Evolutionary conservation across 2,888 invertebrate species (phyloP), one percentile per base, ranked within the genome.

Genomic region (Oscheius sp.): DNA sequence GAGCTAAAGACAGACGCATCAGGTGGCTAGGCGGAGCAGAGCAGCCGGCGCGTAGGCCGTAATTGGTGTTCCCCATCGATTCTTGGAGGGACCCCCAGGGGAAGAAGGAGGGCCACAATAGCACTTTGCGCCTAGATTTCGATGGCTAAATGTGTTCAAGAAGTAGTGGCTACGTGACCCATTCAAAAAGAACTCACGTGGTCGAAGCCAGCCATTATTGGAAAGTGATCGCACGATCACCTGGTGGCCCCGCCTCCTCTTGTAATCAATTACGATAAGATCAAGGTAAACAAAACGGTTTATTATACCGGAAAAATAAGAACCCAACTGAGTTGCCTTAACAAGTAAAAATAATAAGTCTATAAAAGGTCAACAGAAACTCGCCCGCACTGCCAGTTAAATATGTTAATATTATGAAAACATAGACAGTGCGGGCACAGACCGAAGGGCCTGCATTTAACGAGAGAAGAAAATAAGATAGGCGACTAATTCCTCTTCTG

Each of bases 1-100:
- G 50, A 83, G 73, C 84, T 84, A 39, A 58, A 58, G 25, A 34
- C 17, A 20, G 20, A 23, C 8, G 42, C 39, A 58, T 58, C 58
- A 39, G 42, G 42, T 58, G 55, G 55, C 33, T 20, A 42, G 61
- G 61, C 61, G 61, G 45, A 61, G 61, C 55, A 55, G 12, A 42
- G n/a, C n/a, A n/a, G n/a, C n/a, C n/a, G n/a, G n/a, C n/a, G n/a
- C n/a, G n/a, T n/a, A n/a, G n/a, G n/a, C n/a, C 42, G 23, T 61
- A 61, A 61, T 61, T 61, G 61, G 61, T 45, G 61, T 61, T 61
- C 61, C n/a, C 17, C 23, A 61, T 61, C 42, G 61, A 61, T 61
- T 48, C 61, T 61, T 61, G 45, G 55, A 48, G 55, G 34, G 34
- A 12, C 61, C 42, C 50, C 61, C 42, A 27, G 45, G 61, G 61